phyloP scores from a whole-genome alignment of 2,113 vertebrate species.

The Vulpes lagopus region DNA sequence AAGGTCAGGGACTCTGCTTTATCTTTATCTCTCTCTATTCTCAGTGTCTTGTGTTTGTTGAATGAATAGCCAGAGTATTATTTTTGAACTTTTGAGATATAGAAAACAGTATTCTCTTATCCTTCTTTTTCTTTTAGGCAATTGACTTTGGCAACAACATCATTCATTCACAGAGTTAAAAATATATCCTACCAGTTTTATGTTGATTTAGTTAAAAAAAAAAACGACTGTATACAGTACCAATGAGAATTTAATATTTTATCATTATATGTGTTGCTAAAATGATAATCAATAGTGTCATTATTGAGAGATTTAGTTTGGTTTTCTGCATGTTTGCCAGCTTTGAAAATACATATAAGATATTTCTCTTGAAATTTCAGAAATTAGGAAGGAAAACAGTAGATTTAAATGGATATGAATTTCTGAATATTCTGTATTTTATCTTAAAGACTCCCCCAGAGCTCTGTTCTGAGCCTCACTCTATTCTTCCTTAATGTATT shows the following conservation, averaged over 20 bases:
- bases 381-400: neutral
- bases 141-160: neutral
- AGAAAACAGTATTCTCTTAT: neutral
- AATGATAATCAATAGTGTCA: neutral
- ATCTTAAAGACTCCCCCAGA: neutral
- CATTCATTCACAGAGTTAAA: neutral
- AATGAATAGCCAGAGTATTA: neutral
- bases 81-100: neutral
- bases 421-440: neutral
- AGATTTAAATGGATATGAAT: constrained; percentile 13
- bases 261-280: neutral
- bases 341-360: neutral
- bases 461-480: neutral
- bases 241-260: neutral
- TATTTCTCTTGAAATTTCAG: constrained; percentile 1
- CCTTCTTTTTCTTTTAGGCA: neutral
- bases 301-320: neutral
- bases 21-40: neutral
- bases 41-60: neutral
- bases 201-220: neutral
- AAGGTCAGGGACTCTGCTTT: neutral
- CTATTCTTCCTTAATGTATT: neutral
- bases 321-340: constrained; percentile 19
- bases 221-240: neutral
- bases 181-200: neutral